Evolutionary conservation across 2,113 vertebrate species (phyloP).

Genomic region (Lampris incognitus): DNA sequence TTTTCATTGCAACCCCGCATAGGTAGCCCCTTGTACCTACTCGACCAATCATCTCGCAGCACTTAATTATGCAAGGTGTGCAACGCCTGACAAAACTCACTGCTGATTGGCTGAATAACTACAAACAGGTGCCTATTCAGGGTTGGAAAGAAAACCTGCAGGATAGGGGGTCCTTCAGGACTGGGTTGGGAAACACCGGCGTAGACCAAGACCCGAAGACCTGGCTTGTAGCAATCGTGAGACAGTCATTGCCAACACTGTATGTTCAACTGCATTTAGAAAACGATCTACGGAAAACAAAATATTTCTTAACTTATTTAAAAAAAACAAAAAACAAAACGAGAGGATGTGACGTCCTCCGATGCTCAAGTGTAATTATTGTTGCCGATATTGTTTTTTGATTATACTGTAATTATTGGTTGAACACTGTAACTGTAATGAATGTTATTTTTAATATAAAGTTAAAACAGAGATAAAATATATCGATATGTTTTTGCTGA

Average conservation of each 20-base stretch:
- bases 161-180: no score
- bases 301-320: constrained; percentile 85
- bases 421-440: constrained; percentile 80
- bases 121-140: no score
- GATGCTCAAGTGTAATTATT: constrained; percentile 80
- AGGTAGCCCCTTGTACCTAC: no score
- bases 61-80: no score
- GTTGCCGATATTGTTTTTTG: constrained; percentile 53
- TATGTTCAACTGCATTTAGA: constrained; percentile 68
- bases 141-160: no score
- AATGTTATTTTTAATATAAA: constrained; percentile 87
- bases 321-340: constrained; percentile 32
- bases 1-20: no score
- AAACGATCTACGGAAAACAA: constrained; percentile 51
- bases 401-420: constrained; percentile 74
- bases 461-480: constrained; percentile 72
- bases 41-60: no score
- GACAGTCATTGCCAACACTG: constrained; percentile 70
- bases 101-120: no score
- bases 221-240: constrained; percentile 62
- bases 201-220: constrained; percentile 63
- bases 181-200: not conserved
- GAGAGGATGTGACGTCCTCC: constrained; percentile 53
- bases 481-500: constrained; percentile 1
- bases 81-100: no score